Evolutionary conservation across 2,113 vertebrate genomes (phyloP).

Genomic region (Australoheros scitulus): DNA sequence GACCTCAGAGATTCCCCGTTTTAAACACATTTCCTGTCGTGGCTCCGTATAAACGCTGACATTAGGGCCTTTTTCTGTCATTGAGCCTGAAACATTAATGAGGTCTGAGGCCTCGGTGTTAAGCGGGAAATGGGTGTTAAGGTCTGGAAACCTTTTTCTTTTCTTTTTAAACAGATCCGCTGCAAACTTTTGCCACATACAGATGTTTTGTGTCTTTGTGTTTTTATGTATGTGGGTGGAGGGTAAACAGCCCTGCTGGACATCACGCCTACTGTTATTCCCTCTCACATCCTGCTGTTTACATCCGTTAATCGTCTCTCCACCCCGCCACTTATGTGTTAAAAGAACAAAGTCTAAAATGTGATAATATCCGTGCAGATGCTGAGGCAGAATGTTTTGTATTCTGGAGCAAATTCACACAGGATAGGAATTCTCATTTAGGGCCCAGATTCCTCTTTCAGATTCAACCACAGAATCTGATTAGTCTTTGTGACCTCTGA

Average conservation of each 20-base stretch:
- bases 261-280: conserved; percentile 25
- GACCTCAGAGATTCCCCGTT: conserved; percentile 7
- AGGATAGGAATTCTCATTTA: neutral
- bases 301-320: conserved; percentile 12
- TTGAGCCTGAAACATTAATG: neutral
- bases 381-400: neutral
- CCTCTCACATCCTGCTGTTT: conserved; percentile 60
- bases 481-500: conserved; percentile 5
- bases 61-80: neutral
- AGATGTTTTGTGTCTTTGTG: neutral
- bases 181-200: neutral
- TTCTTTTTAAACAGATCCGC: neutral
- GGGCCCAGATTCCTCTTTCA: neutral
- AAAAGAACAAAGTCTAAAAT: neutral
- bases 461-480: neutral
- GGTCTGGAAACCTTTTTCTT: neutral
- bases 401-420: neutral
- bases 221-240: conserved; percentile 9
- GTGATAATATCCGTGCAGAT: neutral
- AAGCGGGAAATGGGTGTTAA: neutral
- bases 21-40: neutral
- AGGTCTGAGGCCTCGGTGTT: fast-evolving
- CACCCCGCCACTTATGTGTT: neutral
- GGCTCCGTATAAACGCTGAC: neutral
- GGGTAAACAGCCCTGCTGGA: conserved; percentile 41